Evolutionary conservation across 2,888 invertebrate species (phyloP).

Genomic region (Carpatolechia fugitivella): DNA sequence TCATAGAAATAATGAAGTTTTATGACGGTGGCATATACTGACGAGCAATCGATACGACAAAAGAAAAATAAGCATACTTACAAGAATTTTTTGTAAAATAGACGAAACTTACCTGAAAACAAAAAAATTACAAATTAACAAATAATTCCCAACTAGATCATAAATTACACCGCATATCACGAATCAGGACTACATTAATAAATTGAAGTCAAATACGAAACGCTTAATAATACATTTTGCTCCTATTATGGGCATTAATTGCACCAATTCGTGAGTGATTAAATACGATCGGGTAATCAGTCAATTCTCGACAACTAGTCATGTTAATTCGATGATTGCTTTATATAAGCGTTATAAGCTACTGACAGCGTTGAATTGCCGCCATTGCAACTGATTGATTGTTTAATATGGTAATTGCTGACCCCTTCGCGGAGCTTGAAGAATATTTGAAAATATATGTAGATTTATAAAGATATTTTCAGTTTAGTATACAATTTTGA

Average conservation of each 20-base stretch:
- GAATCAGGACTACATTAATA: constrained; percentile 1
- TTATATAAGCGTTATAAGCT: constrained; percentile 28
- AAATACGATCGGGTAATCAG: constrained; percentile 52
- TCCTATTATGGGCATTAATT: constrained; percentile 37
- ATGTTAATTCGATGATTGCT: constrained; percentile 54
- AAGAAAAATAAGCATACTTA: neutral
- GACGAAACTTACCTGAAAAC: constrained; percentile 6
- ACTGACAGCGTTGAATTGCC: constrained; percentile 24
- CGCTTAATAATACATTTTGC: constrained; percentile 15
- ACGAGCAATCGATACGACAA: too few species aligned
- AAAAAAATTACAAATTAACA: neutral
- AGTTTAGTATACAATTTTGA: too few species aligned
- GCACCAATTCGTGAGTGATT: constrained; percentile 53
- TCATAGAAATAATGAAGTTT: too few species aligned
- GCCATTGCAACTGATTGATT: constrained; percentile 19
- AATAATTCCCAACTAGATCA: neutral
- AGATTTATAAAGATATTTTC: too few species aligned
- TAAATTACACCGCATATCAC: neutral
- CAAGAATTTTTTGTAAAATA: neutral
- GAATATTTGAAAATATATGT: too few species aligned
- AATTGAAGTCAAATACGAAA: constrained; percentile 15
- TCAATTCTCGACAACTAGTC: constrained; percentile 53
- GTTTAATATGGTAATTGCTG: neutral
- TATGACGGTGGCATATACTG: too few species aligned
- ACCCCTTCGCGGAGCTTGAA: neutral